Conservation (phyloP, 2,888 invertebrate genomes). For the Alloscopus bannaensis region DNA sequence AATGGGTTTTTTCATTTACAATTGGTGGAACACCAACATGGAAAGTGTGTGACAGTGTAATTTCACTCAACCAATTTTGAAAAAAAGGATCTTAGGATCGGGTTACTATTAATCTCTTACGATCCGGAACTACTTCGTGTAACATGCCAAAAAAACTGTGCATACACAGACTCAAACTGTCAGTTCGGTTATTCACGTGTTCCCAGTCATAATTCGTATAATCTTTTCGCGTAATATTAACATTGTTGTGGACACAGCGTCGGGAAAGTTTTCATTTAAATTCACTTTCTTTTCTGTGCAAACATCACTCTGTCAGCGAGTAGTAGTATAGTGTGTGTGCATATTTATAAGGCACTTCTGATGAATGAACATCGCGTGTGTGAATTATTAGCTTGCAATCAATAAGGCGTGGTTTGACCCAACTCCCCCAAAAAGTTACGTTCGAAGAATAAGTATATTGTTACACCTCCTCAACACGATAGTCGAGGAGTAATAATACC, state of each 20-base stretch:
- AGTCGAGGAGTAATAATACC: conserved; percentile 31
- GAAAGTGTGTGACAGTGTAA: conserved; percentile 50
- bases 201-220: too few relatives aligned
- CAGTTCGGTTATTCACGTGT: too few relatives aligned
- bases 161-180: not conserved
- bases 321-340: conserved; percentile 22
- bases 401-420: conserved; percentile 68
- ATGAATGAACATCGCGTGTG: conserved; percentile 71
- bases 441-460: conserved; percentile 54
- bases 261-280: conserved; percentile 22
- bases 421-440: conserved; percentile 53
- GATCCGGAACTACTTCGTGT: conserved; percentile 55
- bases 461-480: conserved; percentile 34
- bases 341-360: conserved; percentile 51
- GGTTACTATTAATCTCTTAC: conserved; percentile 65
- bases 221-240: too few relatives aligned
- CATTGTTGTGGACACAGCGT: conserved; percentile 6
- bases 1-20: conserved; percentile 34
- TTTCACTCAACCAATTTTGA: conserved; percentile 23
- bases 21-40: not conserved
- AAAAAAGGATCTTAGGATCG: conserved; percentile 52
- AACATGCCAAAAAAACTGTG: too few relatives aligned
- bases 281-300: conserved; percentile 58
- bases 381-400: conserved; percentile 71
- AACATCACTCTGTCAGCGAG: conserved; percentile 29